Percentiles rank a stretch among this genome's conserved stretches.
phyloP scores from a whole-genome alignment of 1,140 invertebrate species.

The Musca vetustissima region DNA sequence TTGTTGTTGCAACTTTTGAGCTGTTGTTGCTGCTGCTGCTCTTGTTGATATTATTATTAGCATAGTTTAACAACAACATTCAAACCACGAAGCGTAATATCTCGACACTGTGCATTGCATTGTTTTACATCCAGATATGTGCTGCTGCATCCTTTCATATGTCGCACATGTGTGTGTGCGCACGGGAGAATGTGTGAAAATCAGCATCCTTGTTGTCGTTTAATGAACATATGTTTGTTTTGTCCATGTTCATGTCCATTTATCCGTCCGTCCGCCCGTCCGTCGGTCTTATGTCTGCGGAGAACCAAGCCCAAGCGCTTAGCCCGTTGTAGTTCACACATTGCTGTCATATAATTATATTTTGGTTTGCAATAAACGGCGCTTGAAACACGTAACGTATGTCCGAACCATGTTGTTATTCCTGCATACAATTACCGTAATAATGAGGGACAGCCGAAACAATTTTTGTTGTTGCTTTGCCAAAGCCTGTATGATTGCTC shows the following conservation, averaged over 20 bases:
- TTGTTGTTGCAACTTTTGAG: too few species aligned
- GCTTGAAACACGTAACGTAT: too few species aligned
- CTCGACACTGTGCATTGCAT: not conserved
- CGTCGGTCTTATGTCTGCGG: not conserved
- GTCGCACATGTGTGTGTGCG: not conserved
- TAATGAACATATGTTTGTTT: slow-evolving; percentile 11
- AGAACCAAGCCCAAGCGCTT: too few species aligned
- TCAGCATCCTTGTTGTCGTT: slow-evolving; percentile 14
- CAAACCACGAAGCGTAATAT: not conserved
- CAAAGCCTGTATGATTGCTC: too few species aligned
- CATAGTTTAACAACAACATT: slow-evolving; percentile 7
- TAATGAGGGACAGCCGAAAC: not conserved
- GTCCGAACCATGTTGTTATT: slow-evolving; percentile 6
- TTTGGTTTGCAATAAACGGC: too few species aligned
- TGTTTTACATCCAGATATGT: too few species aligned
- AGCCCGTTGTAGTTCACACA: too few species aligned
- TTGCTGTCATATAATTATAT: too few species aligned
- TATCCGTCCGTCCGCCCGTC: not conserved
- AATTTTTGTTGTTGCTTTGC: too few species aligned
- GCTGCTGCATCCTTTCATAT: too few species aligned
- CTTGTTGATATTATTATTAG: slow-evolving; percentile 21
- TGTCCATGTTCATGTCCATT: slow-evolving; percentile 9
- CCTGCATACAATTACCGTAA: slow-evolving; percentile 20
- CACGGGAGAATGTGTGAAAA: not conserved
- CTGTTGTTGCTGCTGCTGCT: too few species aligned